A percentile compares a stretch with the other conserved stretches of the same genome.
These are phyloP conservation scores for Synergus japonicus DNA, from an alignment of 2,888 invertebrate species.

Conservation along the genomic window DNA sequence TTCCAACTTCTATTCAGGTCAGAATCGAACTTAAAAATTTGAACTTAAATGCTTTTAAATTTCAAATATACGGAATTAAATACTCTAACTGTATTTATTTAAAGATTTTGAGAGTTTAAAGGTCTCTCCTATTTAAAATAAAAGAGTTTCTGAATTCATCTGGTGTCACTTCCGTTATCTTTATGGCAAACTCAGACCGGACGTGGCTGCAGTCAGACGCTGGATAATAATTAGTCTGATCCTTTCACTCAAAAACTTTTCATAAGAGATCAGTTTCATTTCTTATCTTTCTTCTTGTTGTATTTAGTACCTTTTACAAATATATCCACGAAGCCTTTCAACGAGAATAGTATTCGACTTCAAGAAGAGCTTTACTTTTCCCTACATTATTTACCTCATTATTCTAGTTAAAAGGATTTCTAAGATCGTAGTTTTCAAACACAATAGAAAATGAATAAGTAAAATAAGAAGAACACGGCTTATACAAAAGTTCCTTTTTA, in stretches of 20 bases:
- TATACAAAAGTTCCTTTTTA: not conserved
- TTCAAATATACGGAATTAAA: not conserved
- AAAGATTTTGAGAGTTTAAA: not conserved
- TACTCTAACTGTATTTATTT: too few relatives aligned
- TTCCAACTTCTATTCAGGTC: not conserved
- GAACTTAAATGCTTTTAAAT: not conserved
- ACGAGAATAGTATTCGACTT: not conserved
- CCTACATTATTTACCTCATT: not conserved
- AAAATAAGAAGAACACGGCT: not conserved
- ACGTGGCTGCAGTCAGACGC: constrained; percentile 45
- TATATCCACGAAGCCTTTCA: not conserved
- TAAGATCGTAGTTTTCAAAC: not conserved
- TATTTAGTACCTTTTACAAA: too few relatives aligned
- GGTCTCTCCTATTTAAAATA: constrained; percentile 49
- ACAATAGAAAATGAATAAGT: too few relatives aligned
- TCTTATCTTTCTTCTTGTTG: not conserved
- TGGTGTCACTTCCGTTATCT: constrained; percentile 65
- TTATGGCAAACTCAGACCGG: constrained; percentile 57
- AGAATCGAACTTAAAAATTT: not conserved
- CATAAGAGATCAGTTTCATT: not conserved
- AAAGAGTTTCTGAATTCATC: constrained; percentile 61
- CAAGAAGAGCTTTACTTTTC: not conserved
- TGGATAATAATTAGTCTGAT: not conserved
- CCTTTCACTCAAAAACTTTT: constrained; percentile 6
- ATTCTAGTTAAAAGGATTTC: not conserved